Percentiles rank a stretch among this genome's conserved stretches.
Conservation (phyloP, 1,140 invertebrate genomes). For the Adelges cooleyi region DNA sequence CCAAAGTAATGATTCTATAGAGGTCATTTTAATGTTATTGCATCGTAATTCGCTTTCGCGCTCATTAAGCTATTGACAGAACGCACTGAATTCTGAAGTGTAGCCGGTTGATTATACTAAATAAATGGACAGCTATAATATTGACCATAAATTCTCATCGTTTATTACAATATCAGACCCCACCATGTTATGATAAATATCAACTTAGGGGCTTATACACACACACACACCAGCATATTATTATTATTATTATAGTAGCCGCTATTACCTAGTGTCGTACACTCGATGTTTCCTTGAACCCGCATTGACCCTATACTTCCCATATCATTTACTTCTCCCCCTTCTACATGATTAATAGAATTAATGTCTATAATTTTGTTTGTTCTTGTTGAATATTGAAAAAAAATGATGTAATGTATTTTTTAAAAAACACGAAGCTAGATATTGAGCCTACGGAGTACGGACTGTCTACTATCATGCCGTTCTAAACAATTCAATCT, state of each 20-base stretch:
- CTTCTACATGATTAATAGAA: background rate
- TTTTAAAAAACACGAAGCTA: too few species aligned
- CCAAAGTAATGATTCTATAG: too few species aligned
- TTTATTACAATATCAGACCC: background rate
- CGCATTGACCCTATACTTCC: conserved; percentile 11
- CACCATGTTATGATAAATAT: conserved; percentile 1
- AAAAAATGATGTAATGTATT: too few species aligned
- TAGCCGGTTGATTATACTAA: too few species aligned
- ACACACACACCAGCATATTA: background rate
- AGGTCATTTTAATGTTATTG: too few species aligned
- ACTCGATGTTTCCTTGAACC: conserved; percentile 13
- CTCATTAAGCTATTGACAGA: too few species aligned
- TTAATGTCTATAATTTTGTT: background rate
- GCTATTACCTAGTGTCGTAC: conserved; percentile 1
- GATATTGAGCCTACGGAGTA: too few species aligned
- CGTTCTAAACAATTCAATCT: background rate
- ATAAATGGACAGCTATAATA: conserved; percentile 7
- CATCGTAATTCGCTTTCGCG: too few species aligned
- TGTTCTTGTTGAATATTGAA: background rate
- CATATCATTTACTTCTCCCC: background rate
- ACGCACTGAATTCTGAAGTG: too few species aligned
- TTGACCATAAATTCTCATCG: conserved; percentile 2
- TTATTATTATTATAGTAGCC: too few species aligned
- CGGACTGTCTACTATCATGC: too few species aligned
- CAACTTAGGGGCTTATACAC: conserved; percentile 1